Conservation (phyloP, 2,113 vertebrate species). For the Atractosteus spatula region DNA sequence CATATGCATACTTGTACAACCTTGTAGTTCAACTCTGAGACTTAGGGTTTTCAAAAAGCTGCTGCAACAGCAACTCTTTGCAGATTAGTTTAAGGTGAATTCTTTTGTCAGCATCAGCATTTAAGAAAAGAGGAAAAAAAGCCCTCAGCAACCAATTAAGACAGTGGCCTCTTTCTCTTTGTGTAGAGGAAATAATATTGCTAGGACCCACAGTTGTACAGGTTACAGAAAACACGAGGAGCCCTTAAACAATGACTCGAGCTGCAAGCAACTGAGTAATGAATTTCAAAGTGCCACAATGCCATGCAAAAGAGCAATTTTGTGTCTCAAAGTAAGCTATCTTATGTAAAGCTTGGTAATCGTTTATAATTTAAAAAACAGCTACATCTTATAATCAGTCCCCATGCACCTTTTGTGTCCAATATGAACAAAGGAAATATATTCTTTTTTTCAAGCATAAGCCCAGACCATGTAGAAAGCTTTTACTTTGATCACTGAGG, state of each 20-base stretch:
- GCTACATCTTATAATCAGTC: no score
- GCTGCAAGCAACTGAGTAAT: background rate
- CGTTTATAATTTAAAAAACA: no score
- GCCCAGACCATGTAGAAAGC: no score
- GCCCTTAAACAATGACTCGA: background rate
- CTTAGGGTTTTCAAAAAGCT: background rate
- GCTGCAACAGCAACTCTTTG: background rate
- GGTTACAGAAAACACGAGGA: background rate
- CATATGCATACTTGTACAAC: no score
- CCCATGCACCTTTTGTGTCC: background rate
- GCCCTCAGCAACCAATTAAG: conserved; percentile 2
- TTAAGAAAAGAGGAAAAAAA: background rate
- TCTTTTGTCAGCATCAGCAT: background rate
- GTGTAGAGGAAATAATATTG: background rate
- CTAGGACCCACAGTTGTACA: background rate
- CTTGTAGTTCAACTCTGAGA: no score
- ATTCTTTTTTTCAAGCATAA: background rate
- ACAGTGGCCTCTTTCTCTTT: background rate
- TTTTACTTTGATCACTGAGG: no score
- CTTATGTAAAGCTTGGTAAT: background rate
- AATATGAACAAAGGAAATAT: background rate
- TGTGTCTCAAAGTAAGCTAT: background rate
- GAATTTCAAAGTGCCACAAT: background rate
- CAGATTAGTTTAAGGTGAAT: background rate
- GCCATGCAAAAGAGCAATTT: background rate